Base-by-base conservation (phyloP, 1,140 invertebrate species). In the Drosophila ficusphila region DNA sequence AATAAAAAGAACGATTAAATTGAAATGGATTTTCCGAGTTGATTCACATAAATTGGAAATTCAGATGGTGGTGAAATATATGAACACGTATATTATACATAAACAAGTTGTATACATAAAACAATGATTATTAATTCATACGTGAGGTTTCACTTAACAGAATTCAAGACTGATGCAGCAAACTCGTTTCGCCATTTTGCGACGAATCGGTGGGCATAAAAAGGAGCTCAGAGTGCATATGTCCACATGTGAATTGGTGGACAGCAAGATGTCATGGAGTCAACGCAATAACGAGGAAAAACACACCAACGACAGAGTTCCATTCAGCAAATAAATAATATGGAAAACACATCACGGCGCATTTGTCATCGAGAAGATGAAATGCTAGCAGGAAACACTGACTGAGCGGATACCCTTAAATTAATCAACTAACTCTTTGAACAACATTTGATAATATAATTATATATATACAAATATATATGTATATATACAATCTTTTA, bases 151-250 rank as follows among this genome's bases (percentile, higher is more conserved):
- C n/a, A n/a, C n/a, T n/a, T n/a, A n/a, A n/a, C n/a, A n/a, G n/a
- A n/a, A n/a, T n/a, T n/a, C n/a, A n/a, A 71, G 58, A 36, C 33
- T 39, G 47, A 21, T 69, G 42, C 72, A 62, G 53, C 48, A 58
- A 72, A 53, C 62, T 42, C 46, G 47, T 78, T 78, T 41, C 25
- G 57, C 58, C 47, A 33, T 76, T 76, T 72, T 47, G 34, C 61
- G 38, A 21, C 47, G 34, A n/a, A 62, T 42, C 21, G 9, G 8
- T 12, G 27, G 36, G 19, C 44, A 53, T 39, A 44, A 46, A 21
- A 44, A 16, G 44, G 18, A 25, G 41, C 25, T 42, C n/a, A 4
- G 33, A 62, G 7, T 64, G 60, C 60, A 67, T 31, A 29, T 29
- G 48, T 34, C 29, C 6, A 11, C 4, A 23, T 25, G 2, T 11